Base-by-base conservation (phyloP, 1,140 invertebrate genomes). In the Tenebrio molitor region DNA sequence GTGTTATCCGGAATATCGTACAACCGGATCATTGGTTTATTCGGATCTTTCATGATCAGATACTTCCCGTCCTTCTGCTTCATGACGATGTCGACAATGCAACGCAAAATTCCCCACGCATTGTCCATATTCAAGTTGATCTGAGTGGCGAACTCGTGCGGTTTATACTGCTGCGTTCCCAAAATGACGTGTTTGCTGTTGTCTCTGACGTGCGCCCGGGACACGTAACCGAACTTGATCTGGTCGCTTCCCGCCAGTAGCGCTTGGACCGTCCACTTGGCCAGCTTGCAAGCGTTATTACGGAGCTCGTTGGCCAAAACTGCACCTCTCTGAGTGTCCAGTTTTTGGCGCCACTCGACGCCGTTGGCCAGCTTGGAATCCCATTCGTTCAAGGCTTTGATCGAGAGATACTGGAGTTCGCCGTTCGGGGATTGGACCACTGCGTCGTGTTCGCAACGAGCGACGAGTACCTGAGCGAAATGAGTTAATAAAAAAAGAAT, bases 71-170 rank as follows among this genome's bases (percentile, higher is more conserved):
- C 96, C 78, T 97, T 95, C 79, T 99, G 94, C 82, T 97, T 97
- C 94, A 99, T 96, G 76, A 97, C 97, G 70, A 97, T 93, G 82
- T 99, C 97, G 80, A 99, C 94, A 75, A 99, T 97, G 82, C 97
- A 99, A 2, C 97, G 89, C n/a, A 99, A 84, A 63, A 99, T 95
- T 72, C 97, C 98, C 98, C 98, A 99, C 1, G 95, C 97, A 84
- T 99, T 99, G 82, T 99, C 98, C 96, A 99, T 97, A 81, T 97
- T 99, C 72, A 99, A 85, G 86, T 98, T 99, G 78, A 99, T 99
- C 85, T 99, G 98, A 1, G 94, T 95, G 4, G 97, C 97, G 85
- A 99, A 99, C 86, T 99, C 98, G 78, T 93, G 92, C 1, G 98
- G 98, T 81, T 97, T 98, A 84, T 98, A 99, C 83, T 99, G 97